phyloP scores from a whole-genome alignment of 2,113 vertebrate genomes.

The Pholis gunnellus region DNA sequence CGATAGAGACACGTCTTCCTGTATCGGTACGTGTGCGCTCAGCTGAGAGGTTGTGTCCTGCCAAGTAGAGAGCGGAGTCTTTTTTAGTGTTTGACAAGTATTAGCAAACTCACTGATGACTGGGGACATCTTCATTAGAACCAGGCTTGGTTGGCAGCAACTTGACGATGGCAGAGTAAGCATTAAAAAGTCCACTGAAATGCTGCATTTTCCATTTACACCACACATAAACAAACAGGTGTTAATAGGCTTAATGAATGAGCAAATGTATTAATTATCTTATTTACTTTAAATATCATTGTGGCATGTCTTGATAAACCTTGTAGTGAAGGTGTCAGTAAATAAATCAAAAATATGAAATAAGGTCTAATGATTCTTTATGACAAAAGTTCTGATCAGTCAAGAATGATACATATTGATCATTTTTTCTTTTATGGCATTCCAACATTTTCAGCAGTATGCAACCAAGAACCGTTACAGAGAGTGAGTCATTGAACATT shows the following conservation, averaged over 20 bases:
- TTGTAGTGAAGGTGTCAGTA: too few relatives aligned
- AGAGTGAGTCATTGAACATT: not conserved
- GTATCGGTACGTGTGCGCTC: not conserved
- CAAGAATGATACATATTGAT: conserved; percentile 5
- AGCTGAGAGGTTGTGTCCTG: not conserved
- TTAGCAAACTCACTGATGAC: not conserved
- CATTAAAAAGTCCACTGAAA: not conserved
- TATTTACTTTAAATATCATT: not conserved
- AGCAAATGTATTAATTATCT: not conserved
- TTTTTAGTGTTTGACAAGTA: not conserved
- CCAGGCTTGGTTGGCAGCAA: not conserved
- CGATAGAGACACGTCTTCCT: not conserved
- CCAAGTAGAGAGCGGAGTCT: not conserved
- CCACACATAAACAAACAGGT: not conserved
- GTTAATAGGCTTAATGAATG: not conserved
- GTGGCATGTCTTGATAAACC: too few relatives aligned
- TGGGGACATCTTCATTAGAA: not conserved
- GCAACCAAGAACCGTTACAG: not conserved
- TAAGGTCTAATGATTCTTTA: too few relatives aligned
- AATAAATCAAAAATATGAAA: too few relatives aligned
- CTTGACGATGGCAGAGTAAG: not conserved
- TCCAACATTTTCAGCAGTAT: conserved; percentile 12
- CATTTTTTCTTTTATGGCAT: conserved; percentile 16
- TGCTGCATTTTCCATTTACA: not conserved
- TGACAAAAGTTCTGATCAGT: too few relatives aligned